Base-by-base conservation (phyloP, 2,113 vertebrate species). In the Ciconia maguari region DNA sequence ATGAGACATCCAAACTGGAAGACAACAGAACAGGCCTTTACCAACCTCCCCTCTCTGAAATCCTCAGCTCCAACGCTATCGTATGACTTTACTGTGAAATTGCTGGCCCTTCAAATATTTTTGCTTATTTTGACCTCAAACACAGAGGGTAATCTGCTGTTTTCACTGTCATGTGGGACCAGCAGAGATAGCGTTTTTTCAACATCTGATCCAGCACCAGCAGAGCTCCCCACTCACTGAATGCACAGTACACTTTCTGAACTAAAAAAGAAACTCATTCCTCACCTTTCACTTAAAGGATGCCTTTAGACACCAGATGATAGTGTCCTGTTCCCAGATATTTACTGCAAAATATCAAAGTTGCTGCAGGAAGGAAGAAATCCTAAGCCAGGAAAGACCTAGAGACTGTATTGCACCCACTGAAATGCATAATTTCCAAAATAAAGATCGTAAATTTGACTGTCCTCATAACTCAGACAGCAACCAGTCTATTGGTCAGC, bases 371-470 rank as follows among this genome's bases (percentile, higher is more conserved):
- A 64, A 48, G 5, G 26, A 87, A 68, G 58, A 83, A 78, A 71
- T 34, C 30, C 49, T 16, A 66, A 87, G 61, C 13, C 17, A 70
- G 27, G 41, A 29, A 57, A 51, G 55, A 57, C 34, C 14, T 11
- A 55, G 26, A 38, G 19, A 32, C 29, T 38, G 11, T 11, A 16
- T 0, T 55, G 70, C 9, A 55, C 48, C 26, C 57, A 10, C 34
- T 9, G 71, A 91, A 83, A 86, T 0, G 8, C 26, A 44, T 7
- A 0, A 0, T 18, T 54, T 36, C 29, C 25, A 44, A 74, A 92
- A 77, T 5, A 41, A 69, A 74, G 19, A n/a, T 2, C 10, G 18
- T 16, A 61, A 62, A 38, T 57, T 15, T 57, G 7, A 57, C 32
- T 51, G 57, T 46, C 19, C 68, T 55, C 52, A 14, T 16, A 71